phyloP scores from a whole-genome alignment of 1,140 invertebrate species.

The Philotrypesis tridentata region DNA sequence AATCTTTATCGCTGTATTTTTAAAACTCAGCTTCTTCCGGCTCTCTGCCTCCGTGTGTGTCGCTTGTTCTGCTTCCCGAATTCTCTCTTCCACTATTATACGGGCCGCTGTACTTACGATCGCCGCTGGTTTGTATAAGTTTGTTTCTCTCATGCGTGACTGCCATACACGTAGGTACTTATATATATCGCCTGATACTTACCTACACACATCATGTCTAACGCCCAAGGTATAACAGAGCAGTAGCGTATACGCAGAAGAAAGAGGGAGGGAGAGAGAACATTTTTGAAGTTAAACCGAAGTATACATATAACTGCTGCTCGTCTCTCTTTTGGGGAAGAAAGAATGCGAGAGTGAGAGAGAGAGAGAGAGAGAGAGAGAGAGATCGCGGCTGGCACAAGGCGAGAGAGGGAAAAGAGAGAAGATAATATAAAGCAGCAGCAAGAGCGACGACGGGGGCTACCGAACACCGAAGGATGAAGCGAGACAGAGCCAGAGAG shows the following conservation, averaged over 20 bases:
- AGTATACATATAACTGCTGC: not conserved
- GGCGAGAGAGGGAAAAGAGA: slow-evolving; percentile 3
- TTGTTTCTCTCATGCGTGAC: not conserved
- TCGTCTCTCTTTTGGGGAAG: not conserved
- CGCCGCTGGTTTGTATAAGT: no score
- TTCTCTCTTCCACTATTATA: not conserved
- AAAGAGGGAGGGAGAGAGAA: not conserved
- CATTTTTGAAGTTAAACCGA: slow-evolving; percentile 8
- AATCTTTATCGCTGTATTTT: not conserved
- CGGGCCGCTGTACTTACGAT: no score
- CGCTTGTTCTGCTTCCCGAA: not conserved
- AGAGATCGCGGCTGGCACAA: not conserved
- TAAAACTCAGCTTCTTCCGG: not conserved
- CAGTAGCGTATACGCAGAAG: not conserved
- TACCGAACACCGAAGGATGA: not conserved
- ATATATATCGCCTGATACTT: no score
- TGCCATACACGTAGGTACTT: not conserved
- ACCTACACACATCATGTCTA: no score
- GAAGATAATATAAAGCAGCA: slow-evolving; percentile 36
- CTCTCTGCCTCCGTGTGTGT: no score
- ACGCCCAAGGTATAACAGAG: no score
- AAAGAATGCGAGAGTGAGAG: slow-evolving; percentile 13
- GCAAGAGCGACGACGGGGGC: not conserved
- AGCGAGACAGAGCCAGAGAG: slow-evolving; percentile 18
- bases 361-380: not conserved